A percentile compares a stretch with the other conserved stretches of the same genome.
Conservation (phyloP, 2,797 vertebrate species). For the Lutjanus campechanus region DNA sequence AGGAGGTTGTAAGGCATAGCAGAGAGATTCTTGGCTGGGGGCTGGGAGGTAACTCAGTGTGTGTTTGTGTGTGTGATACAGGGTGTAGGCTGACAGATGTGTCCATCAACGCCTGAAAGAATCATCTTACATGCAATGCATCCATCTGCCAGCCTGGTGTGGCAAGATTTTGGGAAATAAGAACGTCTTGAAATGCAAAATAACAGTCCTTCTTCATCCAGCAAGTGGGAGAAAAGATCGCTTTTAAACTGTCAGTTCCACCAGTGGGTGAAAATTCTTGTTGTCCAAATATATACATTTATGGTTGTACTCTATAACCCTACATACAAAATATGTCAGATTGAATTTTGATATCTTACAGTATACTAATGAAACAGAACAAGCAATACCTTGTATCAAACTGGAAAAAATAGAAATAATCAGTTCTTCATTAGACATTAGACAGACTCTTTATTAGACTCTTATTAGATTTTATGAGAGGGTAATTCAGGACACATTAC, state of each 20-base stretch:
- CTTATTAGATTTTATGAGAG: no score
- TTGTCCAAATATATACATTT: background rate
- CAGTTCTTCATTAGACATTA: no score
- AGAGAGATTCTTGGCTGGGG: slow-evolving; percentile 20
- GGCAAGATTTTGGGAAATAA: slow-evolving; percentile 24
- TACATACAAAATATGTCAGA: background rate
- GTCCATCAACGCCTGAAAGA: slow-evolving; percentile 68
- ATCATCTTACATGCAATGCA: slow-evolving; percentile 70
- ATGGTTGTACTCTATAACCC: background rate
- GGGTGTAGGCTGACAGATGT: slow-evolving; percentile 69
- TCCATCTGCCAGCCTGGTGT: slow-evolving; percentile 69
- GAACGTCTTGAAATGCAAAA: slow-evolving; percentile 27
- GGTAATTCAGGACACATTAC: no score
- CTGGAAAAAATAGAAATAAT: no score
- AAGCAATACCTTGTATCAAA: no score
- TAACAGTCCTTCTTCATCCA: background rate
- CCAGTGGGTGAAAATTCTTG: background rate
- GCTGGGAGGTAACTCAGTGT: slow-evolving; percentile 10
- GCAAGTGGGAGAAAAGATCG: background rate
- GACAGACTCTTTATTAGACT: no score
- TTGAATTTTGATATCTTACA: background rate
- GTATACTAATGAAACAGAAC: no score
- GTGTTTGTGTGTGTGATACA: slow-evolving; percentile 39
- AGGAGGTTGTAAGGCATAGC: slow-evolving; percentile 47
- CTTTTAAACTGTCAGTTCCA: no score